These are phyloP conservation scores for Bufo gargarizans DNA, from an alignment of 2,113 vertebrate genomes.

Conservation along the genomic window DNA sequence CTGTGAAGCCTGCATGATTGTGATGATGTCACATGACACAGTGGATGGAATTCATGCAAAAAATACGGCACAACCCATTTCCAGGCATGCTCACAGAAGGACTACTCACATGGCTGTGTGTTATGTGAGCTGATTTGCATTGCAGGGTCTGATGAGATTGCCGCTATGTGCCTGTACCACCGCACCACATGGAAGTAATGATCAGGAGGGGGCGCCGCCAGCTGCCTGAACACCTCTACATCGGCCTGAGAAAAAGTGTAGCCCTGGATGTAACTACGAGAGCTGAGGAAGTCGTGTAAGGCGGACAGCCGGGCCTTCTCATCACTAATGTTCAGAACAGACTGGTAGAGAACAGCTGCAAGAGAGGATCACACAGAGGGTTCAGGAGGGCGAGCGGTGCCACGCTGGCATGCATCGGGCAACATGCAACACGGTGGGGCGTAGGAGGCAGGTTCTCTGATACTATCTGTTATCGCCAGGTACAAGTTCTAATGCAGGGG, in stretches of 20 bases:
- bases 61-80: neutral
- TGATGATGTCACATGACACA: neutral
- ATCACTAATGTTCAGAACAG: slow-evolving; percentile 86
- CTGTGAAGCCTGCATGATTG: neutral
- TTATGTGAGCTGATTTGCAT: slow-evolving; percentile 73
- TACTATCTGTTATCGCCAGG: no score
- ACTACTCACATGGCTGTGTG: slow-evolving; percentile 89
- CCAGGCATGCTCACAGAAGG: neutral
- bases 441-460: neutral
- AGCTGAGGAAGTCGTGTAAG: slow-evolving; percentile 89
- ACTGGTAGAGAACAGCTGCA: slow-evolving; percentile 89
- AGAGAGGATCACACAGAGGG: slow-evolving; percentile 76
- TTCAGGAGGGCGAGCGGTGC: slow-evolving; percentile 47
- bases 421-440: neutral
- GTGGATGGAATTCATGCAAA: neutral
- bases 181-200: slow-evolving; percentile 87
- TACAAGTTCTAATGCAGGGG: no score
- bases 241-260: slow-evolving; percentile 88
- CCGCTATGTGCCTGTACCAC: slow-evolving; percentile 93
- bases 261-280: slow-evolving; percentile 92
- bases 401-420: neutral
- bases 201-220: slow-evolving; percentile 81
- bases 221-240: slow-evolving; percentile 81
- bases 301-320: slow-evolving; percentile 80
- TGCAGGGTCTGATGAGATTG: slow-evolving; percentile 77